Percentiles rank a stretch among this genome's conserved stretches.
These are phyloP conservation scores for Epinotia demarniana DNA, from an alignment of 2,888 invertebrate genomes.

Conservation along the genomic window DNA sequence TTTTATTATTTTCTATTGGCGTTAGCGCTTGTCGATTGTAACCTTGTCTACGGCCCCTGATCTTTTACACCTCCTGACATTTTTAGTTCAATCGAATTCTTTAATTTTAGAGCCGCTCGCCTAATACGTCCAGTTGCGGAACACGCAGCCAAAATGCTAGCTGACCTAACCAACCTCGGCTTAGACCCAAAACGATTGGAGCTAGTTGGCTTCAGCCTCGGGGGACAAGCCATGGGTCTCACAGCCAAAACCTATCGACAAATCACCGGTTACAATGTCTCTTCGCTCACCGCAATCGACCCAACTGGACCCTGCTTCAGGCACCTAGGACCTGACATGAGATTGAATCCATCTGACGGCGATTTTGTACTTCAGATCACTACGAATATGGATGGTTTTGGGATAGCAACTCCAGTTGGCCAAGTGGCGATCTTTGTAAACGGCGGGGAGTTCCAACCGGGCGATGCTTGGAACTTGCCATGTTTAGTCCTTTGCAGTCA, in stretches of 20 bases:
- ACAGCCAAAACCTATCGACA: conserved; percentile 65
- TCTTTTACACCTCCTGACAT: too few species aligned
- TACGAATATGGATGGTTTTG: conserved; percentile 71
- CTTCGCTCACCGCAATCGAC: conserved; percentile 65
- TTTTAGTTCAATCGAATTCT: conserved; percentile 1
- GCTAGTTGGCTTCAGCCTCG: conserved; percentile 68
- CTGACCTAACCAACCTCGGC: conserved; percentile 59
- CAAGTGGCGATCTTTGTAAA: conserved; percentile 74
- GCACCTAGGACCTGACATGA: conserved; percentile 62
- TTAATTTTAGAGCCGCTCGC: conserved; percentile 63
- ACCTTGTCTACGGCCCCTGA: too few species aligned
- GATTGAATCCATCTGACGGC: conserved; percentile 67
- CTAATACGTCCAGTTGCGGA: conserved; percentile 63
- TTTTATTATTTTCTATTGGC: too few species aligned
- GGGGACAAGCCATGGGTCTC: conserved; percentile 69
- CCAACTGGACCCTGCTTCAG: conserved; percentile 74
- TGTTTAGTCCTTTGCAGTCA: conserved; percentile 57
- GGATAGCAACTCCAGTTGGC: conserved; percentile 70
- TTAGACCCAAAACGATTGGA: conserved; percentile 66
- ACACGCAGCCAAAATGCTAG: conserved; percentile 66
- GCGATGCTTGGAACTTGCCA: conserved; percentile 50
- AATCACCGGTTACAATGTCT: conserved; percentile 63
- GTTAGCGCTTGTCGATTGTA: too few species aligned
- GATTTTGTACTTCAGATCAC: conserved; percentile 67
- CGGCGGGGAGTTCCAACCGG: conserved; percentile 61